phyloP scores from a whole-genome alignment of 2,797 vertebrate genomes.

The Ceryle rudis region DNA sequence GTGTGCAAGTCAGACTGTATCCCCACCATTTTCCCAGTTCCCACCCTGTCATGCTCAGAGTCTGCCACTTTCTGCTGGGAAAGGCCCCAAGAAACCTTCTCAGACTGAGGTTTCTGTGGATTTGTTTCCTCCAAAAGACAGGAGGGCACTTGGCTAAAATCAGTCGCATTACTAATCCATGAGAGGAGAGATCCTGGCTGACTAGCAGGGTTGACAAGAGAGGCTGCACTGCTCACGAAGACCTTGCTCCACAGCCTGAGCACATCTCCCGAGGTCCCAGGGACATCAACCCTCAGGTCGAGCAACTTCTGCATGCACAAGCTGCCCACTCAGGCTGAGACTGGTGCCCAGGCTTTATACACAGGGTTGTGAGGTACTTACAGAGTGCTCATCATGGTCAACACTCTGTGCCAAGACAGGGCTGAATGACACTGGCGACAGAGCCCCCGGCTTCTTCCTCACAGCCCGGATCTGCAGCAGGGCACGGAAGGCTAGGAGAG shows the following conservation, averaged over 20 bases:
- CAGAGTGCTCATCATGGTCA: constrained; percentile 96
- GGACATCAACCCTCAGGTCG: not conserved
- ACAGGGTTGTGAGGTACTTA: constrained; percentile 61
- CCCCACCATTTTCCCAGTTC: not conserved
- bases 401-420: constrained; percentile 95
- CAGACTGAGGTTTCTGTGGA: not conserved
- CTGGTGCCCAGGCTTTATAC: fast-evolving
- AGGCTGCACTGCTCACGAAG: not conserved
- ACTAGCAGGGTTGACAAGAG: not conserved
- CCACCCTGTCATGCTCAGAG: not conserved
- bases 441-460: constrained; percentile 93
- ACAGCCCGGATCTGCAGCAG: constrained; percentile 98
- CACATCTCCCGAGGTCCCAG: not conserved
- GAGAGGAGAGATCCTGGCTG: not conserved
- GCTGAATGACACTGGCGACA: constrained; percentile 96
- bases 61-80: not conserved
- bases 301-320: not conserved
- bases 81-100: not conserved
- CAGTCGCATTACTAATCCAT: not conserved
- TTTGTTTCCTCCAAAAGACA: not conserved
- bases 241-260: not conserved
- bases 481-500: constrained; percentile 88
- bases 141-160: not conserved
- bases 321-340: not conserved
- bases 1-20: not conserved